These are phyloP conservation scores for Trogon surrucura DNA, from an alignment of 2,113 vertebrate species.

Conservation along the genomic window DNA sequence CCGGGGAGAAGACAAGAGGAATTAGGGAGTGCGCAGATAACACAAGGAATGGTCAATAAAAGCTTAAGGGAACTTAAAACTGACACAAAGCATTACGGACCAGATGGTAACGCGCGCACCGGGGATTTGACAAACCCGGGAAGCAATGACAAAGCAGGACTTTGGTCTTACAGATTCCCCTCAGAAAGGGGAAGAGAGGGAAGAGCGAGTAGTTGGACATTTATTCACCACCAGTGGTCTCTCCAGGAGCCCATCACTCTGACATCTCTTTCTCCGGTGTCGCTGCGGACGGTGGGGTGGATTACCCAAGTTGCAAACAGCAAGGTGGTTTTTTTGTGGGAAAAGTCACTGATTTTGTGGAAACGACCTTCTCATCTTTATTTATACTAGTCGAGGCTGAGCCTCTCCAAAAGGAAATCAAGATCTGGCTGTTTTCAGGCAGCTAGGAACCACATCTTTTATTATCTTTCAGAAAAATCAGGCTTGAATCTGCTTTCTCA, in stretches of 20 bases:
- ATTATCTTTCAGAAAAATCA: not conserved
- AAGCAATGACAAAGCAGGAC: not conserved
- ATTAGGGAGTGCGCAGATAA: not conserved
- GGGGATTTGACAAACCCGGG: not conserved
- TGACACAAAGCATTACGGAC: not conserved
- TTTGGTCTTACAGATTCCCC: not conserved
- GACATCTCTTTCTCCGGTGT: not conserved
- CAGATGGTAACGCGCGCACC: not conserved
- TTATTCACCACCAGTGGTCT: not conserved
- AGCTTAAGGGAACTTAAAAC: slow-evolving; percentile 21
- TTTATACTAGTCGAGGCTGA: not conserved
- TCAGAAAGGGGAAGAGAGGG: not conserved
- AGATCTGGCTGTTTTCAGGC: not conserved
- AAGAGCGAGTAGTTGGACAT: not conserved
- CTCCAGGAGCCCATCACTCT: not conserved
- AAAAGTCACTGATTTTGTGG: not conserved
- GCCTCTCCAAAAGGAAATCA: not conserved
- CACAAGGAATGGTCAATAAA: slow-evolving; percentile 15
- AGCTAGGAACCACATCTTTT: not conserved
- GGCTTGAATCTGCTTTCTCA: not conserved
- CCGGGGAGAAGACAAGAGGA: not conserved
- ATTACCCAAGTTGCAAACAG: not conserved
- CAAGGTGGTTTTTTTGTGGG: not conserved
- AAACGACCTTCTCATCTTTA: not conserved
- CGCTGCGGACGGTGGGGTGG: not conserved